Evolutionary conservation across 92 coral and sea anemone species (phyloP), one percentile per base, ranked within the genome.

Genomic region (Phenganax marumi): DNA sequence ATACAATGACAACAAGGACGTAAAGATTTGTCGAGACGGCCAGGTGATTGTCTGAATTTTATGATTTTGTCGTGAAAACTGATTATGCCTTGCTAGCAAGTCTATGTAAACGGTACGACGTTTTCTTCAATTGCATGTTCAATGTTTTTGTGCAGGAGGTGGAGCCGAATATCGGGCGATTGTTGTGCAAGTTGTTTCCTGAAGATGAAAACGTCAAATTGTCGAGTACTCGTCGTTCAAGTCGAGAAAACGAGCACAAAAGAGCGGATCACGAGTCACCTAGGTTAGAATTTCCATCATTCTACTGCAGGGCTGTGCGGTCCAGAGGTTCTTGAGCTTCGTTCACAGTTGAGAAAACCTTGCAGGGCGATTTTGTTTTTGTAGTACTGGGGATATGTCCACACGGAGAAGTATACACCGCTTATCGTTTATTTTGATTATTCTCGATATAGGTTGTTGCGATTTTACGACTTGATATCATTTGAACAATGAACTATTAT

Each of bases 1-100:
- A 12, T 95, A 94, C 93, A 95, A 95, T 73, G 98, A 95, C 73
- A 95, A 95, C 92, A 95, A 95, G 82, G 98, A 95, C 83, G 98
- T 95, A 61, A 95, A 95, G 81, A 95, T 95, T 48, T 95, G 98
- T 80, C 88, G 98, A 23, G 98, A 95, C 86, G 98, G 98, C 83
- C 98, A 95, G 97, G 98, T 95, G 57, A 75, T 64, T 58, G 65
- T 16, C 65, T 16, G 43, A 33, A 33, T 33, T 58, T 18, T 23
- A 58, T 16, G 0, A 14, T 58, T 58, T 58, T 58, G 65, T 58
- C 4, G 21, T 60, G 17, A 60, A 60, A 0, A 8, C 24, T 10
- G 9, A 60, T 33, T 33, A 33, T 33, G 43, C 43, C 43, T 33
- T 33, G 43, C 43, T 1, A 33, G 43, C 43, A 0, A 33, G n/a